Evolutionary conservation across 2,888 invertebrate genomes (phyloP).

Genomic region (Microctonus aethiopoides): DNA sequence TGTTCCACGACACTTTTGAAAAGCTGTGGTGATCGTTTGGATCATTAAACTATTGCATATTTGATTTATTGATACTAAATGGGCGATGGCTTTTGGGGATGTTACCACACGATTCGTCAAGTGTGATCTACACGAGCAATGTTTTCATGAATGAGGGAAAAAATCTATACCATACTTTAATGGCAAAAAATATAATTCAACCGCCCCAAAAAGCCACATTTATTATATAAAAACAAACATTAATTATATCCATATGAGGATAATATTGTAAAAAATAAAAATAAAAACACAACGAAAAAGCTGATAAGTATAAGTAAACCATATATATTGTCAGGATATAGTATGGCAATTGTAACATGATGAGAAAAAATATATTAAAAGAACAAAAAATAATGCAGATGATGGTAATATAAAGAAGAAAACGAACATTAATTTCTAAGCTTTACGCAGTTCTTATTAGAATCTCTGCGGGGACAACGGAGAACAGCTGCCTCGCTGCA

Average conservation of each 20-base stretch:
- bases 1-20: conserved; percentile 20
- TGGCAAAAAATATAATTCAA: neutral
- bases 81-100: neutral
- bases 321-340: neutral
- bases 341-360: conserved; percentile 10
- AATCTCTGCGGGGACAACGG: conserved; percentile 47
- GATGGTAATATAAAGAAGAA: conserved; percentile 21
- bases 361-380: conserved; percentile 7
- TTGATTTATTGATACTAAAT: conserved; percentile 9
- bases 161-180: neutral
- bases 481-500: conserved; percentile 48
- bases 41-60: neutral
- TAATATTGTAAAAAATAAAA: neutral
- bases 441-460: conserved; percentile 58
- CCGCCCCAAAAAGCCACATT: neutral
- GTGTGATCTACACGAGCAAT: neutral
- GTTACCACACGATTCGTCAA: neutral
- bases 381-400: neutral
- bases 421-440: conserved; percentile 55
- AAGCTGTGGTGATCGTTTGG: conserved; percentile 15
- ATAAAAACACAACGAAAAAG: neutral
- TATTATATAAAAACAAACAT: neutral
- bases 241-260: neutral
- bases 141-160: neutral
- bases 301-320: neutral